These are phyloP conservation scores for Lepidurus couesii DNA, from an alignment of 1,140 invertebrate genomes.

Conservation along the genomic window DNA sequence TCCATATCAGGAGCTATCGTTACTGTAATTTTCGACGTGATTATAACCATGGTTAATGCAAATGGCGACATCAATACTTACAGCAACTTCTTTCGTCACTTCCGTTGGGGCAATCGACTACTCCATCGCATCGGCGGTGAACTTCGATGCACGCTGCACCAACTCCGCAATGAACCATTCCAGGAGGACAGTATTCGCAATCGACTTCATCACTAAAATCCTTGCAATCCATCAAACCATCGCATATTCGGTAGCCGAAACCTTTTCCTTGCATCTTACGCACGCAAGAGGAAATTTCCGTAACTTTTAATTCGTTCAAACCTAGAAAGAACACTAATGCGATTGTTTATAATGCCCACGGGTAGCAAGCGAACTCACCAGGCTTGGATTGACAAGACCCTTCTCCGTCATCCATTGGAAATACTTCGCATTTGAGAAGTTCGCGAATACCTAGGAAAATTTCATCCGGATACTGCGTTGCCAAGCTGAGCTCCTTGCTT, in stretches of 20 bases:
- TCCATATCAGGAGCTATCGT: slow-evolving; percentile 60
- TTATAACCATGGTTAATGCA: background rate
- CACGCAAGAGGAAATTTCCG: slow-evolving; percentile 23
- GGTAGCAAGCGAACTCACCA: slow-evolving; percentile 48
- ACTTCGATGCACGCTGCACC: slow-evolving; percentile 64
- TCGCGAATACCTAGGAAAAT: slow-evolving; percentile 25
- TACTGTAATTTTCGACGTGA: slow-evolving; percentile 52
- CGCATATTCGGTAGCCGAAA: slow-evolving; percentile 68
- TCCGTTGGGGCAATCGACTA: slow-evolving; percentile 73
- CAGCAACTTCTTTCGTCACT: slow-evolving; percentile 78
- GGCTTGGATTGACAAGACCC: slow-evolving; percentile 68
- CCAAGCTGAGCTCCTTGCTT: background rate
- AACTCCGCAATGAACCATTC: slow-evolving; percentile 67
- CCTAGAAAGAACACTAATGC: background rate
- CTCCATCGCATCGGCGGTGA: slow-evolving; percentile 69
- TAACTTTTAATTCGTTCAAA: slow-evolving; percentile 26
- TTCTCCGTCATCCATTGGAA: slow-evolving; percentile 49
- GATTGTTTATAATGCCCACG: background rate
- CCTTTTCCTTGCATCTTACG: slow-evolving; percentile 49
- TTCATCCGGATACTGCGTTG: slow-evolving; percentile 1
- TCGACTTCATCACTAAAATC: slow-evolving; percentile 70
- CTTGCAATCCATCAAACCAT: slow-evolving; percentile 76
- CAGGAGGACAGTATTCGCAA: slow-evolving; percentile 53
- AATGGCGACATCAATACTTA: slow-evolving; percentile 49
- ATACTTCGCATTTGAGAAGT: slow-evolving; percentile 66